Base-by-base conservation (phyloP, 2,797 vertebrate species). In the Meda fulgida region DNA sequence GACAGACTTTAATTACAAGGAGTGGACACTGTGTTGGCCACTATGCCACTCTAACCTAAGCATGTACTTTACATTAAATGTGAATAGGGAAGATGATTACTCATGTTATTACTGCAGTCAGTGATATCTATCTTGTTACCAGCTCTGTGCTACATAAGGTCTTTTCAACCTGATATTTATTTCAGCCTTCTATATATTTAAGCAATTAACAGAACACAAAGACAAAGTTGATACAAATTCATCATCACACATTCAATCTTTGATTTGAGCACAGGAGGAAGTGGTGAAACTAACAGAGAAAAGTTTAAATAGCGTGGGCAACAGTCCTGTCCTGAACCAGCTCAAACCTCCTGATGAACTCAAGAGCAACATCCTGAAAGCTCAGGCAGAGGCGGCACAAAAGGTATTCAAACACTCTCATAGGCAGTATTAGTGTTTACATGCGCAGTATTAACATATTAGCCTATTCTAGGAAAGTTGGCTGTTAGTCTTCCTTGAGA, bases 321-420 rank as follows among this genome's bases (percentile, higher is more conserved):
- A 95, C 69, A 97, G 94, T 90, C 96, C 97, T 2, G 70, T 90
- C 0, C 0, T 91, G 75, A 89, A 94, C 87, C 92, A 94, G 0
- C 65, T 93, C 6, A 95, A 93, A 90, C 89, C 93, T 86, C 94
- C 96, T 36, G 94, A 96, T 72, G 96, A 98, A 86, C 93, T 97
- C 85, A 99, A 99, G 92, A 99, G 98, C 90, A 99, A 99, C 92
- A 97, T 99, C 93, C 93, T 99, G 72, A 99, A 99, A 91, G 97
- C 97, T 48, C 97, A 98, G 87, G 96, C 90, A 0, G 97, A 98
- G 84, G 96, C 96, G 48, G 95, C 93, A 0, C 90, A 96, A 71
- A 97, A 97, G 96, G 98, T 98, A 91, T 84, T 48, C 8, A 34
- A 63, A 3, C 11, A 8, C 14, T 43, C 1, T 63, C 18, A 65